Base-by-base conservation (phyloP, 1,140 invertebrate species). In the Drosophila virilis region DNA sequence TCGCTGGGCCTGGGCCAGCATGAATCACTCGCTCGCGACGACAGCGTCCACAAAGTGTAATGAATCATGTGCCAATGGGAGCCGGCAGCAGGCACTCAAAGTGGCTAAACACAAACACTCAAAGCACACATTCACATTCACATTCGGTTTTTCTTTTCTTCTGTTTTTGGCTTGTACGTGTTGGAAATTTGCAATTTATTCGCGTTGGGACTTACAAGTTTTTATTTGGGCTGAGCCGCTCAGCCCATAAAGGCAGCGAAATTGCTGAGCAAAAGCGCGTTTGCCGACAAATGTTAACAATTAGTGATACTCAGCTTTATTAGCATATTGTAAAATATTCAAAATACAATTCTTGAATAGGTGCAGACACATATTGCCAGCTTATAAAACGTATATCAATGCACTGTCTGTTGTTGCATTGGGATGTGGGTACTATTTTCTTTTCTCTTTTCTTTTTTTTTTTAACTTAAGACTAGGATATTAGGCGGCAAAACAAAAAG, bases 121-220 rank as follows among this genome's bases (percentile, higher is more conserved):
- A 10, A 32, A 28, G 9, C 12, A 13, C 37, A 43, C 52, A 51
- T n/a, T 22, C 38, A 42, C 57, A 69, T 69, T 60, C 48, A 52
- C 57, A 69, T 69, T 60, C 48, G 45, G 38, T 51, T 62, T 55
- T 61, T 67, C 10, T 58, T 28, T 28, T 48, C 10, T 38, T 28
- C 22, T 28, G 4, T 28, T 28, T 28, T 28, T 28, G 22, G 4
- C 22, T 28, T 48, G 71, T 78, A 82, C 79, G 81, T 85, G 81
- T 74, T 65, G 65, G 43, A 74, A 84, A 84, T 80, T 80, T 74
- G 62, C 74, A 84, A 84, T 84, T 77, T 70, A 71, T 84, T 68
- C 17, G 57, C 66, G 57, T 65, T 45, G 54, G 54, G 50, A 62
- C 73, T 61, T 52, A 64, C 58, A 43, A 71, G 58, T 45, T 72